Evolutionary conservation across 2,888 invertebrate genomes (phyloP).

Genomic region (Opisthograptis luteolata): DNA sequence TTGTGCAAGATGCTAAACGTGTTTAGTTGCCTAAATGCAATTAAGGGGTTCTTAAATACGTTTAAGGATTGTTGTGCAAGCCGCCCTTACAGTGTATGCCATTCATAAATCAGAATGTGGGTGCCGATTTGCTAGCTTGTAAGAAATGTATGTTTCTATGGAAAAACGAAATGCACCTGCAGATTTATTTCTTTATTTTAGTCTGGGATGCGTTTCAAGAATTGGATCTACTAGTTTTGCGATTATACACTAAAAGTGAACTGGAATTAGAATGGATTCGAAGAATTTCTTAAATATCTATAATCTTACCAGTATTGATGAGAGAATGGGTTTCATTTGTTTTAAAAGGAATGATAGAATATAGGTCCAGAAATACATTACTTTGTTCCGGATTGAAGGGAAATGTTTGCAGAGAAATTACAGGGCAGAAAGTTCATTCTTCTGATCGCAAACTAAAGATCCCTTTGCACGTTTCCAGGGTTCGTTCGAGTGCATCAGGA

Average conservation of each 20-base stretch:
- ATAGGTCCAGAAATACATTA: too few species aligned
- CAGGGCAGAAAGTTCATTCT: background rate
- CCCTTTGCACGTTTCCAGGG: slow-evolving; percentile 84
- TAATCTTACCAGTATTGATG: slow-evolving; percentile 3
- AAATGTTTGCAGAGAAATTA: too few species aligned
- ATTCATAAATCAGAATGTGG: slow-evolving; percentile 24
- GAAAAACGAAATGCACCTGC: slow-evolving; percentile 11
- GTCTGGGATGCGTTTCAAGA: slow-evolving; percentile 8
- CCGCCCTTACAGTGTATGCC: slow-evolving; percentile 17
- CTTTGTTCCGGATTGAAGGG: too few species aligned
- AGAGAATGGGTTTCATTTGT: slow-evolving; percentile 1
- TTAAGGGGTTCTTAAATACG: too few species aligned
- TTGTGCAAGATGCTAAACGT: too few species aligned
- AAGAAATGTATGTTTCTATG: slow-evolving; percentile 6
- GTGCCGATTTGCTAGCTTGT: slow-evolving; percentile 5
- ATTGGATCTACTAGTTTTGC: slow-evolving; percentile 4
- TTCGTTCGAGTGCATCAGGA: slow-evolving; percentile 95
- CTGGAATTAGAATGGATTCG: slow-evolving; percentile 15
- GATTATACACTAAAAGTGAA: slow-evolving; percentile 10
- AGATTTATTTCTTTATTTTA: slow-evolving; percentile 11
- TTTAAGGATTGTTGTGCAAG: too few species aligned
- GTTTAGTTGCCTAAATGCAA: too few species aligned
- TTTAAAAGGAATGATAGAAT: background rate
- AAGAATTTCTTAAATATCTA: slow-evolving; percentile 2
- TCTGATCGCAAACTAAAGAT: background rate